A percentile compares a stretch with the other conserved stretches of the same genome.
Conservation (phyloP, 2,888 invertebrate genomes). For the Conistra vaccinii region DNA sequence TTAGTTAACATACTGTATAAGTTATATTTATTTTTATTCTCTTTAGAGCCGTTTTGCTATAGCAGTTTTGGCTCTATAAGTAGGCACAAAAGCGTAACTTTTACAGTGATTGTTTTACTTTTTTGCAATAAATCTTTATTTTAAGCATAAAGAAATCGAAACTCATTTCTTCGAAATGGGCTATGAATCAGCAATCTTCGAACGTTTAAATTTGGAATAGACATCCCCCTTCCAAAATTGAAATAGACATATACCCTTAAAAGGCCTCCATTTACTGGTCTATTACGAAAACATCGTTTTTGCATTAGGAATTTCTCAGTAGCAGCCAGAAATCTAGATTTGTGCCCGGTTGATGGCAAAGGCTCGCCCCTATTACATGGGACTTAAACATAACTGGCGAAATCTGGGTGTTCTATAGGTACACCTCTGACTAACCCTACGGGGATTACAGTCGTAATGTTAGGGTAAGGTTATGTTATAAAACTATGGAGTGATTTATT, state of each 20-base stretch:
- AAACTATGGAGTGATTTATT: neutral
- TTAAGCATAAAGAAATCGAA: neutral
- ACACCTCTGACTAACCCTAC: too few relatives aligned
- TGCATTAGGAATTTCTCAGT: too few relatives aligned
- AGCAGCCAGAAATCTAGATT: too few relatives aligned
- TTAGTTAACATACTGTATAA: too few relatives aligned
- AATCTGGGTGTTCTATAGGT: too few relatives aligned
- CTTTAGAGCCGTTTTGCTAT: neutral
- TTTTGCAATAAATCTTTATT: neutral
- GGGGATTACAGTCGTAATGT: too few relatives aligned
- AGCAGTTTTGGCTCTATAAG: neutral
- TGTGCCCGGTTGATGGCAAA: too few relatives aligned
- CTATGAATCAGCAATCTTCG: neutral
- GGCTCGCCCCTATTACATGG: too few relatives aligned
- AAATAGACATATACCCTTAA: neutral
- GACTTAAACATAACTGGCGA: too few relatives aligned
- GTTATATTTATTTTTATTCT: neutral
- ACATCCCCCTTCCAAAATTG: neutral
- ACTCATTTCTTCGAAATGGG: neutral
- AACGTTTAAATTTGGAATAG: neutral
- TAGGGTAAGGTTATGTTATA: too few relatives aligned
- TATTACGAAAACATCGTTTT: neutral
- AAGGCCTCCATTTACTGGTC: neutral
- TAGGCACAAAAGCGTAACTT: neutral
- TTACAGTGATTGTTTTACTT: neutral